A percentile compares a stretch with the other conserved stretches of the same genome.
Evolutionary conservation across 2,888 invertebrate species (phyloP).

Genomic region (Eueremaeus valkanovi): DNA sequence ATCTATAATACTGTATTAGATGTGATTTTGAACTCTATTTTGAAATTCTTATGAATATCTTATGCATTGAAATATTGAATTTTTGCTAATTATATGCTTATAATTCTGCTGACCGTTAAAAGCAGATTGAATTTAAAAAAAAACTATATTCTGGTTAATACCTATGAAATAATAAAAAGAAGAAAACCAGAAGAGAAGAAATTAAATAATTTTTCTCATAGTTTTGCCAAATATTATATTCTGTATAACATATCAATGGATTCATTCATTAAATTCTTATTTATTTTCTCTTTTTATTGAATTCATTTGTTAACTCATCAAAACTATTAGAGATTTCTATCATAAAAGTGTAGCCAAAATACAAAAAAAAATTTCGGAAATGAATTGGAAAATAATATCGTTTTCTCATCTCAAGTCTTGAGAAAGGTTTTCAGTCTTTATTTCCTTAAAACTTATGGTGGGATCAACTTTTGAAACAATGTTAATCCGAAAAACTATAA

Average conservation of each 20-base stretch:
- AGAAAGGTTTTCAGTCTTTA: neutral
- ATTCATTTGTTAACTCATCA: neutral
- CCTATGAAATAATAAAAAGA: neutral
- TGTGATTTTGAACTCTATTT: too few relatives aligned
- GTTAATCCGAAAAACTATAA: neutral
- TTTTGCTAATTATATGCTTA: too few relatives aligned
- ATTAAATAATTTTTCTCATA: neutral
- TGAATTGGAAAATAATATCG: too few relatives aligned
- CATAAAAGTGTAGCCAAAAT: neutral
- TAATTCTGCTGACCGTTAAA: neutral
- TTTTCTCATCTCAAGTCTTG: neutral
- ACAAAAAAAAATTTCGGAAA: neutral
- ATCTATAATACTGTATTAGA: too few relatives aligned
- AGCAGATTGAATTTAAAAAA: neutral
- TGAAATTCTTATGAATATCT: too few relatives aligned
- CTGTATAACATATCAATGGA: too few relatives aligned
- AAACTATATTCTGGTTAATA: neutral
- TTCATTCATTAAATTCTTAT: neutral
- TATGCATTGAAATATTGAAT: too few relatives aligned
- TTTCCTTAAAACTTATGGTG: too few relatives aligned
- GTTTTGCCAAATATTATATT: constrained; percentile 3
- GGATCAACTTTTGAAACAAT: neutral
- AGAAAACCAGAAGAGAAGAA: neutral
- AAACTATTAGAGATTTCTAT: neutral
- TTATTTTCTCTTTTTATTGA: neutral